These are phyloP conservation scores for Brachionus rubens DNA, from an alignment of 1,140 invertebrate species.

Conservation along the genomic window DNA sequence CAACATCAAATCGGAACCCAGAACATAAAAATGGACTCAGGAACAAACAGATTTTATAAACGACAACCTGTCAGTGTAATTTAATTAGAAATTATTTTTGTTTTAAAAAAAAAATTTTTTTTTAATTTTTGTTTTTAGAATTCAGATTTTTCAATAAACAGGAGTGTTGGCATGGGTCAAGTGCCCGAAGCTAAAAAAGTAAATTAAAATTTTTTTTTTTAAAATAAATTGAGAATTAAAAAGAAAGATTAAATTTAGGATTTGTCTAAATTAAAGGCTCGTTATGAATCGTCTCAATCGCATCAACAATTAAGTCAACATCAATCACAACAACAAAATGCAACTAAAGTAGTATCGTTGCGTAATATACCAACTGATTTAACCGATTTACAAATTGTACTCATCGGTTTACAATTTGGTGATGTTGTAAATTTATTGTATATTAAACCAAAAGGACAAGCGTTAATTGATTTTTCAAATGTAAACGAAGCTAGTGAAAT, in stretches of 20 bases:
- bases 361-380: constrained; percentile 95
- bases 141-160: background rate
- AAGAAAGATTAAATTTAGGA: constrained; percentile 30
- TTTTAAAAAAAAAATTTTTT: background rate
- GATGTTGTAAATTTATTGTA: constrained; percentile 91
- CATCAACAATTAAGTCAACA: background rate
- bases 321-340: background rate
- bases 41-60: background rate
- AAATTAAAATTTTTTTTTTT: background rate
- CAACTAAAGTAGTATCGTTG: constrained; percentile 79
- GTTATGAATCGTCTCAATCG: constrained; percentile 16
- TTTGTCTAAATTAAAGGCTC: constrained; percentile 44
- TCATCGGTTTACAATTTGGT: constrained; percentile 92
- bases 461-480: constrained; percentile 95
- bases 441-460: constrained; percentile 94
- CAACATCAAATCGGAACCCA: constrained; percentile 16
- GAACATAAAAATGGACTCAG: constrained; percentile 6
- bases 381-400: constrained; percentile 90
- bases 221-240: background rate
- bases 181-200: constrained; percentile 44
- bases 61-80: background rate
- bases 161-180: background rate
- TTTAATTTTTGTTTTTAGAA: background rate
- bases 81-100: background rate
- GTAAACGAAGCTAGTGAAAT: constrained; percentile 78